These are phyloP conservation scores for Cheilosia impressa DNA, from an alignment of 2,888 invertebrate species.

Conservation along the genomic window DNA sequence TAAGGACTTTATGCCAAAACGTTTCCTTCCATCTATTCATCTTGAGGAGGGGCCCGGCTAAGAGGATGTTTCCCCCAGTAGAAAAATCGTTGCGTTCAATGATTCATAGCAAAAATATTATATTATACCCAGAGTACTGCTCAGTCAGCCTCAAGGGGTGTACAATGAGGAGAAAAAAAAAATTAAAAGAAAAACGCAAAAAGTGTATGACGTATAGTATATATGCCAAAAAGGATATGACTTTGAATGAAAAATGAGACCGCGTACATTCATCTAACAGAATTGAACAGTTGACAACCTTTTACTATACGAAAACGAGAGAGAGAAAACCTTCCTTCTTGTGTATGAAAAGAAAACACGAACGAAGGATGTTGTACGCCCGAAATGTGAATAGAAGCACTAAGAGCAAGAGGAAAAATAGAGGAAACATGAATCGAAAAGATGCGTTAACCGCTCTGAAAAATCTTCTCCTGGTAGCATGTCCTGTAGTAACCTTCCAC, in stretches of 20 bases:
- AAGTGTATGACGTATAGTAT: conserved; percentile 43
- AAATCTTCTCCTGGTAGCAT: neutral
- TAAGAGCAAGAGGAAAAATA: conserved; percentile 30
- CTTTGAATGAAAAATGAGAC: conserved; percentile 75
- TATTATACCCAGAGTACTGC: conserved; percentile 40
- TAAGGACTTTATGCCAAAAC: conserved; percentile 58
- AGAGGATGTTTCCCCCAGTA: conserved; percentile 64
- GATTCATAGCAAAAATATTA: conserved; percentile 70
- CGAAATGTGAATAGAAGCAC: conserved; percentile 65
- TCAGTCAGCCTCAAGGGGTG: conserved; percentile 49
- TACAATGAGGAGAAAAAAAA: neutral
- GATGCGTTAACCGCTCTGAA: conserved; percentile 56
- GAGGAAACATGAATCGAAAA: conserved; percentile 58
- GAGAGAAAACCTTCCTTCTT: conserved; percentile 1
- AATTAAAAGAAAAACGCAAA: conserved; percentile 12
- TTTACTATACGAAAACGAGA: conserved; percentile 57
- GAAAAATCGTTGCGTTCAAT: conserved; percentile 72
- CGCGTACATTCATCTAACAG: conserved; percentile 73
- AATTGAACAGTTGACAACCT: conserved; percentile 75
- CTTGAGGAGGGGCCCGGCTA: conserved; percentile 57
- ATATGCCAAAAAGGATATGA: conserved; percentile 75
- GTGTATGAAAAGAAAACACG: conserved; percentile 56
- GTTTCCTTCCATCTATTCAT: conserved; percentile 72
- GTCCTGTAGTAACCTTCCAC: conserved; percentile 10
- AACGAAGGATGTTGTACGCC: conserved; percentile 47